Percentiles rank a stretch among this genome's conserved stretches.
Conservation (phyloP, 2,113 vertebrate genomes). For the Junco hyemalis region DNA sequence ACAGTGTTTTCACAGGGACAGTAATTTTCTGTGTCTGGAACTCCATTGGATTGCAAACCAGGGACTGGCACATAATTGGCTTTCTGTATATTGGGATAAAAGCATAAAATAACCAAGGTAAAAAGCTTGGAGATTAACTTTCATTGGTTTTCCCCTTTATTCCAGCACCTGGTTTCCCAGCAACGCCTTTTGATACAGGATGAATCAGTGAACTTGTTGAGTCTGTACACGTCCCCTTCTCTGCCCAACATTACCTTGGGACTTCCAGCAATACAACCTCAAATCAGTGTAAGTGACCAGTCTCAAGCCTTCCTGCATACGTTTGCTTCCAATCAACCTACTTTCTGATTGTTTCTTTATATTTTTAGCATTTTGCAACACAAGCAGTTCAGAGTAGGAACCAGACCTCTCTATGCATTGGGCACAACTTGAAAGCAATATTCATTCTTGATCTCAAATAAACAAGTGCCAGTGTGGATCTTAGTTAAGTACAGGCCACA, state of each 20-base stretch:
- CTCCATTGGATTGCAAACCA: not conserved
- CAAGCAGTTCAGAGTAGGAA: not conserved
- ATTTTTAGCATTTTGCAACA: not conserved
- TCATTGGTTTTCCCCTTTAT: slow-evolving; percentile 39
- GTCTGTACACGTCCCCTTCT: slow-evolving; percentile 94
- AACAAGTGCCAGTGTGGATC: not conserved
- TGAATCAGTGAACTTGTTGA: slow-evolving; percentile 91
- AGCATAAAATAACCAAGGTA: not conserved
- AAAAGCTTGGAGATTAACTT: not conserved
- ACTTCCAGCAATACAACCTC: slow-evolving; percentile 84
- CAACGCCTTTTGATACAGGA: slow-evolving; percentile 89
- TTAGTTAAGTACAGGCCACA: not conserved
- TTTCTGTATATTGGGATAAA: not conserved
- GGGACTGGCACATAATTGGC: not conserved
- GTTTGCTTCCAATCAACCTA: not conserved
- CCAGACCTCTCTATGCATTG: not conserved
- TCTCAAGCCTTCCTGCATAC: not conserved
- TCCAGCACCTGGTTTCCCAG: slow-evolving; percentile 89
- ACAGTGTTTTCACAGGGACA: not conserved
- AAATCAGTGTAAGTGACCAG: slow-evolving; percentile 85
- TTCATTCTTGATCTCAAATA: not conserved
- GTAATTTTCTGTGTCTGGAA: not conserved
- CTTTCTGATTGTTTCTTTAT: not conserved
- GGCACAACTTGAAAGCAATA: not conserved
- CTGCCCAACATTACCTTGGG: slow-evolving; percentile 96